phyloP scores from a whole-genome alignment of 2,113 vertebrate species.

The Pseudorectes ferrugineus region DNA sequence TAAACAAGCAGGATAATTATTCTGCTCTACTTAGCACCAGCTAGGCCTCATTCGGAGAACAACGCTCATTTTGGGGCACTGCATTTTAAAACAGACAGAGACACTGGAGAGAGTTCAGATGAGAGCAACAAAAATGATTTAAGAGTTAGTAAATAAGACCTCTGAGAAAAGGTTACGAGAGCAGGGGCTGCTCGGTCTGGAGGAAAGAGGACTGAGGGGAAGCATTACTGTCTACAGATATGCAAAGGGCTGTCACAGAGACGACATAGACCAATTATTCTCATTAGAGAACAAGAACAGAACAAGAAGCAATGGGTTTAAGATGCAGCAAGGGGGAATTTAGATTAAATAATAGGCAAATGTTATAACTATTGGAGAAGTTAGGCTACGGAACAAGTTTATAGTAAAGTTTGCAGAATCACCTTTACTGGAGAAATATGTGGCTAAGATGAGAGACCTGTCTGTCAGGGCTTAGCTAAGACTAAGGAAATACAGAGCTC shows the following conservation, averaged over 20 bases:
- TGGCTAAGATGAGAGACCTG: background rate
- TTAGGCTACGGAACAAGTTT: background rate
- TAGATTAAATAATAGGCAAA: conserved; percentile 41
- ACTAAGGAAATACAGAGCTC: background rate
- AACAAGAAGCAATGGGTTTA: conserved; percentile 43
- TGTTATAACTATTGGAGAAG: conserved; percentile 3
- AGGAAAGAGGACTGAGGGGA: conserved; percentile 63
- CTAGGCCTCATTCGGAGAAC: background rate
- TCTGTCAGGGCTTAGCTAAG: background rate
- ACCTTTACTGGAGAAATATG: background rate
- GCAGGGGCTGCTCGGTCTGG: background rate
- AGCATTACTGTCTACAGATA: conserved; percentile 54
- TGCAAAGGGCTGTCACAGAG: conserved; percentile 13
- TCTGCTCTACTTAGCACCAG: conserved; percentile 50
- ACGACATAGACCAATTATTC: conserved; percentile 37
- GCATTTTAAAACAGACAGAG: conserved; percentile 32
- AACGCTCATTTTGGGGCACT: conserved; percentile 22
- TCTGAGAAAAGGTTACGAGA: conserved; percentile 56
- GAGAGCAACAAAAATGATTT: conserved; percentile 56
- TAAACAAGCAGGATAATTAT: conserved; percentile 65
- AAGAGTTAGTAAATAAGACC: conserved; percentile 68
- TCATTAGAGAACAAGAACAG: conserved; percentile 56
- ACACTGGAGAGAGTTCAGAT: conserved; percentile 46
- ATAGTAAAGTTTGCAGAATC: background rate
- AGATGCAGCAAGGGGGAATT: conserved; percentile 37